Conservation (phyloP, 2,113 vertebrate genomes). For the Menidia beryllina region DNA sequence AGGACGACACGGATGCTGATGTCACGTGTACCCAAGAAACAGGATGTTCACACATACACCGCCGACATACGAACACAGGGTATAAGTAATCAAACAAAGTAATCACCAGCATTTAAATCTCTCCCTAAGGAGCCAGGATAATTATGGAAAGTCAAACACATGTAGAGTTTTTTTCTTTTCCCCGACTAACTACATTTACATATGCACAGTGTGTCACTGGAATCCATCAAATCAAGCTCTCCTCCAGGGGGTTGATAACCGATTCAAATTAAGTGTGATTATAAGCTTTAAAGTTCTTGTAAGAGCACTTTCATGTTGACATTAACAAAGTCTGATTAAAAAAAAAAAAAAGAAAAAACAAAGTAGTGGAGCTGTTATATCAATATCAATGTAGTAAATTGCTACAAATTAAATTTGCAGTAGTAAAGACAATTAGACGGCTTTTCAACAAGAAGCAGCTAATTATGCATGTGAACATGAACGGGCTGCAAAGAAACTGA, state of each 20-base stretch:
- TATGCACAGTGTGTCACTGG: slow-evolving; percentile 56
- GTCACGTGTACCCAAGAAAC: slow-evolving; percentile 5
- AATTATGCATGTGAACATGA: slow-evolving; percentile 43
- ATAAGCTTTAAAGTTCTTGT: slow-evolving; percentile 65
- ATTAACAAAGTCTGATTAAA: slow-evolving; percentile 56
- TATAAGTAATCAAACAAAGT: slow-evolving; percentile 72
- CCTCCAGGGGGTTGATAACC: slow-evolving; percentile 68
- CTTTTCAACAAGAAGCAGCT: slow-evolving; percentile 36
- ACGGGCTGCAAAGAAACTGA: slow-evolving; percentile 15
- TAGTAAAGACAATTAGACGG: slow-evolving; percentile 48
- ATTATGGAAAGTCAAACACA: slow-evolving; percentile 75
- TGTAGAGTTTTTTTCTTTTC: slow-evolving; percentile 56
- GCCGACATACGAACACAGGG: slow-evolving; percentile 9
- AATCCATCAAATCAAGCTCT: slow-evolving; percentile 71
- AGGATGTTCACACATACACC: slow-evolving; percentile 15
- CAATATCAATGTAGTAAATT: slow-evolving; percentile 51
- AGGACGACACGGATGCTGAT: slow-evolving; percentile 14
- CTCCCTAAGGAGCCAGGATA: slow-evolving; percentile 66
- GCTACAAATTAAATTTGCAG: slow-evolving; percentile 63
- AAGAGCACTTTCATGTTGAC: slow-evolving; percentile 59
- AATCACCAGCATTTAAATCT: slow-evolving; percentile 75
- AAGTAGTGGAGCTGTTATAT: slow-evolving; percentile 51
- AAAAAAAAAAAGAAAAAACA: slow-evolving; percentile 37
- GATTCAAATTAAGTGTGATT: slow-evolving; percentile 73
- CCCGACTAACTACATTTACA: slow-evolving; percentile 70